Evolutionary conservation across 2,888 invertebrate species (phyloP).

Genomic region (Dyspetes luteomarginatus): DNA sequence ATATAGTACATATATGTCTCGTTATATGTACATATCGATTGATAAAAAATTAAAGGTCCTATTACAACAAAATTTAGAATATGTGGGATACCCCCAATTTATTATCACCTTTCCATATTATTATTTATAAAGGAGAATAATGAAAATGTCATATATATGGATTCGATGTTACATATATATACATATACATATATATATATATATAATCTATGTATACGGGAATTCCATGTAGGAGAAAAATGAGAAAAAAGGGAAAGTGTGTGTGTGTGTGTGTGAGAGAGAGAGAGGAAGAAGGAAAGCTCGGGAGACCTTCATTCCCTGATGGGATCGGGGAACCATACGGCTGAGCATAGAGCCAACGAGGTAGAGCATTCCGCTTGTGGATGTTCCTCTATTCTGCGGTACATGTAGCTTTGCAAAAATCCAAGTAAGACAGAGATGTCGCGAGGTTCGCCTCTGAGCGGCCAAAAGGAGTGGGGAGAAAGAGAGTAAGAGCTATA

Average conservation of each 20-base stretch:
- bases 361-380: constrained; percentile 43
- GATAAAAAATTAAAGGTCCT: constrained; percentile 10
- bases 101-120: too few species aligned
- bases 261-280: constrained; percentile 41
- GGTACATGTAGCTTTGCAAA: constrained; percentile 28
- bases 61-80: too few species aligned
- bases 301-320: constrained; percentile 69
- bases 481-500: constrained; percentile 27
- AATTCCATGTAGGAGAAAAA: too few species aligned
- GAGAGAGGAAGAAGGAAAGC: constrained; percentile 28
- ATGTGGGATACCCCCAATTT: too few species aligned
- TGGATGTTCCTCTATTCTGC: constrained; percentile 11
- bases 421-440: constrained; percentile 42
- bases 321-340: constrained; percentile 72
- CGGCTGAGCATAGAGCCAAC: constrained; percentile 60
- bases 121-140: too few species aligned
- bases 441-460: neutral
- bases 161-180: too few species aligned
- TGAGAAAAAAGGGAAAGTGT: constrained; percentile 30
- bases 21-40: neutral
- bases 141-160: too few species aligned
- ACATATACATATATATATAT: too few species aligned
- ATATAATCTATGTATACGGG: too few species aligned
- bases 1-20: neutral
- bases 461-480: constrained; percentile 40